Evolutionary conservation across 2,113 vertebrate genomes (phyloP).

Genomic region (Kryptolebias marmoratus): DNA sequence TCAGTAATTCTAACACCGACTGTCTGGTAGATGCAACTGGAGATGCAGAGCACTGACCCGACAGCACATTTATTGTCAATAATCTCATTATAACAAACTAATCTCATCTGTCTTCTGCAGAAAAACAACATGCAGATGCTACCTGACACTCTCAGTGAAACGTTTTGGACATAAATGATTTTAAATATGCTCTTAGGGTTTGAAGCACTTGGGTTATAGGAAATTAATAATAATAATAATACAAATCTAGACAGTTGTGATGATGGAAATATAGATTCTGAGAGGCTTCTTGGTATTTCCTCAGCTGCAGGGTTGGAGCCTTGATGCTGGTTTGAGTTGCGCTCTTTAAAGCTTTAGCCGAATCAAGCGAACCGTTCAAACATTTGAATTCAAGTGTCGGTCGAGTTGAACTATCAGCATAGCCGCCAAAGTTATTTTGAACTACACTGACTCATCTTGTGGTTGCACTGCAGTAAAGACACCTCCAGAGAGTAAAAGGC

Average conservation of each 20-base stretch:
- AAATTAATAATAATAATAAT: constrained; percentile 15
- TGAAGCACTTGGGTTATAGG: constrained; percentile 4
- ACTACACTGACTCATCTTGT: no score
- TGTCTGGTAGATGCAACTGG: constrained; percentile 10
- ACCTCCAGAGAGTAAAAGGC: no score
- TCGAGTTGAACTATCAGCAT: no score
- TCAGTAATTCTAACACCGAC: not conserved
- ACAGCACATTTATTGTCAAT: constrained; percentile 30
- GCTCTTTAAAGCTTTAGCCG: not conserved
- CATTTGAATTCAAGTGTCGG: no score
- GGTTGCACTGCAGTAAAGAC: no score
- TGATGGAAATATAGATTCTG: constrained; percentile 31
- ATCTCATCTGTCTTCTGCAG: constrained; percentile 27
- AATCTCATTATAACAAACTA: constrained; percentile 49
- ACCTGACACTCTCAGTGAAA: constrained; percentile 16
- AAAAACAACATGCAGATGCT: constrained; percentile 16
- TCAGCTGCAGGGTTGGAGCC: not conserved
- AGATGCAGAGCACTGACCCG: constrained; percentile 39
- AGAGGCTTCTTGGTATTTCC: not conserved
- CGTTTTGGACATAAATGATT: constrained; percentile 28
- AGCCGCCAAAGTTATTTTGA: no score
- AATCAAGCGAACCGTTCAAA: not conserved
- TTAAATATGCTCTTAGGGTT: constrained; percentile 40
- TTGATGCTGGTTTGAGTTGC: not conserved
- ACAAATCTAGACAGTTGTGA: not conserved